phyloP scores from a whole-genome alignment of 2,888 invertebrate species.

The Pristionchus arcanus region DNA sequence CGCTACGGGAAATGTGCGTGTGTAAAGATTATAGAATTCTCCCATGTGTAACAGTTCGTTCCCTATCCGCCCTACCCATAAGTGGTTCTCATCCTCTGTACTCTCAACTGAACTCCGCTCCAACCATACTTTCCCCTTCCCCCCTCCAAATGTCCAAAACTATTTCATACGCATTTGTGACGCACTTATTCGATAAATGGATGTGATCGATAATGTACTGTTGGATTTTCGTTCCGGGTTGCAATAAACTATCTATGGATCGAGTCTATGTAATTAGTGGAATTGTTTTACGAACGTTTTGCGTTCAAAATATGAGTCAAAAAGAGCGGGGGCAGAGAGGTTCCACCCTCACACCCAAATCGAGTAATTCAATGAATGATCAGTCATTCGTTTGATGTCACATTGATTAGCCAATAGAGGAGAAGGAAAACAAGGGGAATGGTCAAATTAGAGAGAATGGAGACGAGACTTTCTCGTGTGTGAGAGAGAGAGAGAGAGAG shows the following conservation, averaged over 20 bases:
- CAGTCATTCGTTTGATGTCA: not conserved
- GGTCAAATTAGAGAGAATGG: not conserved
- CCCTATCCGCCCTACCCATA: not conserved
- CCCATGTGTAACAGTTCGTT: no score
- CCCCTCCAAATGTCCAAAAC: not conserved
- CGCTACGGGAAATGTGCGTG: no score
- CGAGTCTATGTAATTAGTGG: not conserved
- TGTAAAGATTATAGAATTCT: no score
- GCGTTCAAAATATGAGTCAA: not conserved
- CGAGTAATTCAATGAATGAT: slow-evolving; percentile 10
- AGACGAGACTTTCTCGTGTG: not conserved
- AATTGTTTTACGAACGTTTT: not conserved
- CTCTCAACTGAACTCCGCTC: not conserved
- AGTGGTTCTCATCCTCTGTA: not conserved
- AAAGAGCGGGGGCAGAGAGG: not conserved
- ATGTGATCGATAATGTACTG: not conserved
- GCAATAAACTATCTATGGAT: not conserved
- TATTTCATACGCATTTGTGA: not conserved
- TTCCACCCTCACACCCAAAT: slow-evolving; percentile 8
- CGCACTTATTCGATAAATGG: not conserved
- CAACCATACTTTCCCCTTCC: not conserved
- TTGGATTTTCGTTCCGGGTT: not conserved
- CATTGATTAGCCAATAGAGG: not conserved
- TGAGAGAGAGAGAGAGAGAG: not conserved
- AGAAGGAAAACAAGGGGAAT: not conserved